phyloP scores from a whole-genome alignment of 2,888 invertebrate species.

The Cryptus armator region DNA sequence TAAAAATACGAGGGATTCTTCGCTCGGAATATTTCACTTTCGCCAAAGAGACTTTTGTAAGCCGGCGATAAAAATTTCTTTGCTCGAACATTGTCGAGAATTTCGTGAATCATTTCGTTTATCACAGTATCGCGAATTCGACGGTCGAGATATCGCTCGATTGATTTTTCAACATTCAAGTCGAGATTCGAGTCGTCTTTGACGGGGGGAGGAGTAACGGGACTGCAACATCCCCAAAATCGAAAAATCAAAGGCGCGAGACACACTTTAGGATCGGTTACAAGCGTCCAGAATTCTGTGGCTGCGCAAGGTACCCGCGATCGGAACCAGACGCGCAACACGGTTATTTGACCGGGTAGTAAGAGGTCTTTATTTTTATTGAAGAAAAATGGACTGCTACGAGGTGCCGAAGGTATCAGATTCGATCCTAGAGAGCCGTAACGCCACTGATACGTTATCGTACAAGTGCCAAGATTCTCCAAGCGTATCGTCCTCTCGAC shows the following conservation, averaged over 20 bases:
- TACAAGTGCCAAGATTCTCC: constrained; percentile 86
- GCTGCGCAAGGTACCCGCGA: constrained; percentile 84
- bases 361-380: constrained; percentile 87
- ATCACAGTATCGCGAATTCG: constrained; percentile 69
- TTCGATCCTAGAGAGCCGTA: constrained; percentile 4
- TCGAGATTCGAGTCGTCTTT: neutral
- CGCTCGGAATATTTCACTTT: constrained; percentile 73
- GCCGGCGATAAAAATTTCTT: constrained; percentile 53
- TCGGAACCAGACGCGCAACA: constrained; percentile 86
- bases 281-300: constrained; percentile 86
- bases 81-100: constrained; percentile 65
- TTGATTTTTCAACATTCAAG: neutral
- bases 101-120: constrained; percentile 70
- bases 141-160: constrained; percentile 71
- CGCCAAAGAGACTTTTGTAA: constrained; percentile 72
- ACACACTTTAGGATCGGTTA: constrained; percentile 84
- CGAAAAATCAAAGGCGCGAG: constrained; percentile 69
- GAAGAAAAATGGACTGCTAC: constrained; percentile 86
- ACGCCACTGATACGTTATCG: constrained; percentile 86
- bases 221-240: constrained; percentile 70
- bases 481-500: constrained; percentile 79
- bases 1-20: constrained; percentile 76
- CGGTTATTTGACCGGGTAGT: constrained; percentile 85
- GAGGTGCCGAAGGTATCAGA: constrained; percentile 69
- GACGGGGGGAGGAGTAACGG: no score